Evolutionary conservation across 2,888 invertebrate species (phyloP).

Genomic region (Rhogogaster chlorosoma): DNA sequence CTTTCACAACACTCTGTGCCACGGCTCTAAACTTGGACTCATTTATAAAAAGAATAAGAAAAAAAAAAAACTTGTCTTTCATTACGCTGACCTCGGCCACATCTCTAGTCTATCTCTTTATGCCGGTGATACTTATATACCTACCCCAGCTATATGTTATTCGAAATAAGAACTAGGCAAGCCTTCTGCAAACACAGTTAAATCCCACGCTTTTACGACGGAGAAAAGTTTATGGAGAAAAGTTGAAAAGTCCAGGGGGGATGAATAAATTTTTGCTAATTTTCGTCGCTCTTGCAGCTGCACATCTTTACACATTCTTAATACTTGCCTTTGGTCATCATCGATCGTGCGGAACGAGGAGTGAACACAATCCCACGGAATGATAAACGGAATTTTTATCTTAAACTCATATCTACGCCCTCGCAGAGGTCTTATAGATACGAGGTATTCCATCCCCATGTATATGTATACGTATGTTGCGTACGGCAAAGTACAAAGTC

Average conservation of each 20-base stretch:
- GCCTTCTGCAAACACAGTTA: neutral
- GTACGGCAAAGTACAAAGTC: neutral
- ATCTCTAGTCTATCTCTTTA: neutral
- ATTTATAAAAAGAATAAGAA: conserved; percentile 44
- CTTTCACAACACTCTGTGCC: neutral
- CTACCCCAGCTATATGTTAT: conserved; percentile 26
- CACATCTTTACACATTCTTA: neutral
- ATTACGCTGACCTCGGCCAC: conserved; percentile 57
- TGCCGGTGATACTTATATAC: neutral
- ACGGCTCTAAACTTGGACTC: neutral
- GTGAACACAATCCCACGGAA: neutral
- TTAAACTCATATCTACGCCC: neutral
- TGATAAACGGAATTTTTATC: too few relatives aligned
- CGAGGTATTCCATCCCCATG: neutral
- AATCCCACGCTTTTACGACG: neutral
- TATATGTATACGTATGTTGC: neutral
- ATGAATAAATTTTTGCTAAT: neutral
- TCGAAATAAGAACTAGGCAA: neutral
- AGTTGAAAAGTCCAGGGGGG: neutral
- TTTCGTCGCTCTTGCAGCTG: neutral
- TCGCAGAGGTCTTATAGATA: too few relatives aligned
- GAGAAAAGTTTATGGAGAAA: neutral
- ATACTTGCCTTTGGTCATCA: neutral
- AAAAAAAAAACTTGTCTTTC: conserved; percentile 60
- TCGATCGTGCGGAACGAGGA: neutral